Evolutionary conservation across 2,888 invertebrate genomes (phyloP).

Genomic region (Aromia moschata): DNA sequence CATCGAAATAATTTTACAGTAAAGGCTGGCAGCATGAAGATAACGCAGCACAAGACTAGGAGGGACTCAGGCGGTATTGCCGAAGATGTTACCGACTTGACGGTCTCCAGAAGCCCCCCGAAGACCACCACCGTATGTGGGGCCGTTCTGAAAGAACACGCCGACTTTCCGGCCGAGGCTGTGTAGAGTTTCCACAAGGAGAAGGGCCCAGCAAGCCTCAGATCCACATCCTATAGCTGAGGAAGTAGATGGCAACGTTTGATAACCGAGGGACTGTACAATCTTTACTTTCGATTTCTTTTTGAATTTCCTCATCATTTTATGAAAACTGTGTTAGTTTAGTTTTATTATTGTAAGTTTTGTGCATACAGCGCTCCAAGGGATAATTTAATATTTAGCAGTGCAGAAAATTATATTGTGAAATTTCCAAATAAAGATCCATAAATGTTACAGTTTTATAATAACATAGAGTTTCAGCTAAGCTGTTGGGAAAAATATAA

Average conservation of each 20-base stretch:
- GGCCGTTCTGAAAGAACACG: conserved; percentile 82
- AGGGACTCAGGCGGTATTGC: conserved; percentile 72
- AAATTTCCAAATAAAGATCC: too few relatives aligned
- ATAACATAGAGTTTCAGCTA: too few relatives aligned
- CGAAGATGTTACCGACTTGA: conserved; percentile 78
- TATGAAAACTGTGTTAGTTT: background rate
- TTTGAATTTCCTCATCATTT: too few relatives aligned
- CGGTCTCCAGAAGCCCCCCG: conserved; percentile 78
- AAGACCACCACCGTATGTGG: conserved; percentile 83
- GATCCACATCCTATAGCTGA: conserved; percentile 85
- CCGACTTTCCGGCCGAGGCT: conserved; percentile 89
- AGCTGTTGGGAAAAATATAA: too few relatives aligned
- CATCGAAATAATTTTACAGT: too few relatives aligned
- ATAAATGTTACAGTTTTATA: too few relatives aligned
- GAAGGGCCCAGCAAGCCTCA: conserved; percentile 72
- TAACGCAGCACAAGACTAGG: conserved; percentile 84
- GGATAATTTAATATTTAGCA: too few relatives aligned
- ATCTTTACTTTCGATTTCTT: too few relatives aligned
- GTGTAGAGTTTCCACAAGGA: conserved; percentile 84
- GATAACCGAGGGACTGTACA: too few relatives aligned
- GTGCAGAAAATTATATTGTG: too few relatives aligned
- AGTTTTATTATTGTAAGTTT: background rate
- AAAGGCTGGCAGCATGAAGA: conserved; percentile 92
- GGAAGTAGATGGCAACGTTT: conserved; percentile 83
- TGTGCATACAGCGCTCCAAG: too few relatives aligned